Conservation (phyloP, 2,888 invertebrate species). For the Agonopterix alstromeriana region DNA sequence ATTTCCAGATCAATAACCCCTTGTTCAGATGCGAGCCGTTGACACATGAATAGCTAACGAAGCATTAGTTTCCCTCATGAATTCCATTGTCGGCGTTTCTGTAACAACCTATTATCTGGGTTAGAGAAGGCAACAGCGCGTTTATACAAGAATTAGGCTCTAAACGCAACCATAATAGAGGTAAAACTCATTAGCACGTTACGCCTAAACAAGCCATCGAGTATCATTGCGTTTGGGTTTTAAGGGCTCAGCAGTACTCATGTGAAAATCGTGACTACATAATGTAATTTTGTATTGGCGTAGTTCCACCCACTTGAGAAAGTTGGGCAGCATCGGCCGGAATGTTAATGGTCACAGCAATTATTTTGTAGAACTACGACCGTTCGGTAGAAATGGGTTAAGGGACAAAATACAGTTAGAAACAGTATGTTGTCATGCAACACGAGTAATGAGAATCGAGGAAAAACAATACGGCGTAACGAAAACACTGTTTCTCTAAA, state of each 20-base stretch:
- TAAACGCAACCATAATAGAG: neutral
- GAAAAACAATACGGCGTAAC: neutral
- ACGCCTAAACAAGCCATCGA: no score
- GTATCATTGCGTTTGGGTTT: no score
- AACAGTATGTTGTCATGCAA: slow-evolving; percentile 1
- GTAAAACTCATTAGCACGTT: neutral
- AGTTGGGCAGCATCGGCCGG: slow-evolving; percentile 38
- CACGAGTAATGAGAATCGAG: neutral
- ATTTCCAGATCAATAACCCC: slow-evolving; percentile 59
- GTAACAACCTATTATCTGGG: slow-evolving; percentile 4
- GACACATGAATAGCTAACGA: slow-evolving; percentile 51
- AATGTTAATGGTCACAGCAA: slow-evolving; percentile 57
- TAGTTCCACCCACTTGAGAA: slow-evolving; percentile 42
- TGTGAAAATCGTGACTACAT: slow-evolving; percentile 30
- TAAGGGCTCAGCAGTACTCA: neutral
- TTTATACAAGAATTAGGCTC: neutral
- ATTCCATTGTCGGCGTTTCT: slow-evolving; percentile 37
- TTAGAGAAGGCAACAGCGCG: neutral
- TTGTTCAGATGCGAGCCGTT: slow-evolving; percentile 47
- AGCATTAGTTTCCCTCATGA: slow-evolving; percentile 42
- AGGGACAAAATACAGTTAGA: slow-evolving; percentile 35
- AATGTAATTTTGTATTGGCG: slow-evolving; percentile 28
- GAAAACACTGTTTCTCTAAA: no score
- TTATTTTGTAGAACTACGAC: slow-evolving; percentile 41
- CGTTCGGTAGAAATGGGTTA: slow-evolving; percentile 28